Evolutionary conservation across 2,888 invertebrate species (phyloP), one percentile per base, ranked within the genome.

Genomic region (Dimorphilus gyrociliatus): DNA sequence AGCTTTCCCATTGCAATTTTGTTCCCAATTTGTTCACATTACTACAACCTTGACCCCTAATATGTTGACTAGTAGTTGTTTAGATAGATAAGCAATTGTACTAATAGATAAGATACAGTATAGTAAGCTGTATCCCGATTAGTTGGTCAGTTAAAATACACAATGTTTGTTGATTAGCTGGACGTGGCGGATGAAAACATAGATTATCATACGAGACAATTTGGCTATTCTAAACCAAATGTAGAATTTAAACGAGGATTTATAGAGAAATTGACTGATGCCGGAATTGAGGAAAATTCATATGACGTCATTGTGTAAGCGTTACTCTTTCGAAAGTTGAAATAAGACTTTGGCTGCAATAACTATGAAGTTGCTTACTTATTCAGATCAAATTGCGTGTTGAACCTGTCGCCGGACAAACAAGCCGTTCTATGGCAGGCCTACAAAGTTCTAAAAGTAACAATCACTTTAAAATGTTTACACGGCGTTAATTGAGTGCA

Each of bases 381-480:
- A 40, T 44, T 16, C 39, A 55, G 54, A 5, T 55, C 55, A 4
- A 55, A 55, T 33, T 55, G 55, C 48, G 54, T 54, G 19, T 39
- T 55, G 5, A 53, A 53, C 32, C 36, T 55, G 15, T 48, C 50
- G 3, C 50, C 53, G 14, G 51, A 55, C 38, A 54, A 55, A 29
- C 36, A 30, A 15, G 44, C 49, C 12, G 51, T 53, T 2, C 29
- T 55, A 5, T 30, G 32, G 7, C 50, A 53, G 31, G 50, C 53
- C 4, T 47, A 43, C 32, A 41, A 45, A 33, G 48, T 51, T 1
- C 38, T 55, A 3, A 55, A 55, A 47, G 55, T 53, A 39, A 29
- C 21, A 21, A 10, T 21, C 21, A 21, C 21, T 10, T 8, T 21
- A 21, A 21, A 21, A 21, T 21, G n/a, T 8, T n/a, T 10, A 21